phyloP scores from a whole-genome alignment of 2,797 vertebrate species.

The Tenualosa ilisha region DNA sequence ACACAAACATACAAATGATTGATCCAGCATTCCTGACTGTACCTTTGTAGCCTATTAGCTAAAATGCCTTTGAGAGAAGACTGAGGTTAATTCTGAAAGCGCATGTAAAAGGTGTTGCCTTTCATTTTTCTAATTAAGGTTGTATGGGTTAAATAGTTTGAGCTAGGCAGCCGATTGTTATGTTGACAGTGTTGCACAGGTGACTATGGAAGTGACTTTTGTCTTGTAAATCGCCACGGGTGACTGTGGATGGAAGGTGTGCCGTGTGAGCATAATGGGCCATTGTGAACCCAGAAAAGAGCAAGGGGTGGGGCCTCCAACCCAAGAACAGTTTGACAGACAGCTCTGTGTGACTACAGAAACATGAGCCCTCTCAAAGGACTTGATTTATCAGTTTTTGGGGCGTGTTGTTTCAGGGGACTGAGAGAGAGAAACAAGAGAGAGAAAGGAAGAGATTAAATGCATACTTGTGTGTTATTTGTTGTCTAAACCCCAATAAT shows the following conservation, averaged over 20 bases:
- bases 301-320: background rate
- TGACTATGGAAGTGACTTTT: background rate
- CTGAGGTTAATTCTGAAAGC: too few species aligned
- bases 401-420: background rate
- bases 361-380: background rate
- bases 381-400: constrained; percentile 17
- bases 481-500: background rate
- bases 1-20: too few species aligned
- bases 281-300: constrained; percentile 15
- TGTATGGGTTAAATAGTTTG: background rate
- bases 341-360: background rate
- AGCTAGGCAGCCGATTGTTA: background rate
- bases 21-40: too few species aligned
- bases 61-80: too few species aligned
- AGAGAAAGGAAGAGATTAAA: background rate
- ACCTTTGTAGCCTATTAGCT: too few species aligned
- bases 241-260: background rate
- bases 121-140: too few species aligned
- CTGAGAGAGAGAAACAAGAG: background rate
- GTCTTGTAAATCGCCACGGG: background rate
- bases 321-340: constrained; percentile 11
- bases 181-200: background rate
- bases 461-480: background rate
- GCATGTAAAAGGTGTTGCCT: too few species aligned
- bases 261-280: background rate